These are phyloP conservation scores for Notothenia coriiceps DNA, from an alignment of 2,113 vertebrate species.

Conservation along the genomic window DNA sequence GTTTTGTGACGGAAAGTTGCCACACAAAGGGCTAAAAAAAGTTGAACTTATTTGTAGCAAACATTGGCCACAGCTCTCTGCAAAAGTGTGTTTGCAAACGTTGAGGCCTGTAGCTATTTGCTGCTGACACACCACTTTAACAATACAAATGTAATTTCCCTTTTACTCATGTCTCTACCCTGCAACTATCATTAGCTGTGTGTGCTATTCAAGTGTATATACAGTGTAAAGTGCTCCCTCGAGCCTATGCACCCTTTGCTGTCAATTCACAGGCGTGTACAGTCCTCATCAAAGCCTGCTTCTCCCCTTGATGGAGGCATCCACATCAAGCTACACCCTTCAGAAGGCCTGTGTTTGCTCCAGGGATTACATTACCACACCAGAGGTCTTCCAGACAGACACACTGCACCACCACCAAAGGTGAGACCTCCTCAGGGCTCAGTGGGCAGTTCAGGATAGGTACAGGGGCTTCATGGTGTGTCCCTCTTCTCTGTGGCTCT, in stretches of 20 bases:
- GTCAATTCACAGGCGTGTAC: constrained; percentile 38
- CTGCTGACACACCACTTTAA: not conserved
- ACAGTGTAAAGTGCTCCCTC: constrained; percentile 3
- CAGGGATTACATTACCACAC: constrained; percentile 75
- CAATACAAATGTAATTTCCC: not conserved
- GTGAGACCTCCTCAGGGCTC: constrained; percentile 45
- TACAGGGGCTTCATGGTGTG: constrained; percentile 56
- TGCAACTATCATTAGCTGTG: constrained; percentile 18
- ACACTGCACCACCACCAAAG: constrained; percentile 58
- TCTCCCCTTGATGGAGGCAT: constrained; percentile 18
- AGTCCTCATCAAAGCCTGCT: constrained; percentile 51
- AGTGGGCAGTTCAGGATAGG: constrained; percentile 22
- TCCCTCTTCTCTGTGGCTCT: constrained; percentile 55
- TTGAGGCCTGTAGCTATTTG: constrained; percentile 27
- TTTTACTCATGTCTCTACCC: constrained; percentile 1
- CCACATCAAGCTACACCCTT: constrained; percentile 28
- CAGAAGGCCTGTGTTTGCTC: constrained; percentile 68
- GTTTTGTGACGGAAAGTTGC: not conserved
- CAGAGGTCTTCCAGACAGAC: constrained; percentile 47
- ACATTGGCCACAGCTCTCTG: not conserved
- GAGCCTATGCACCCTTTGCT: constrained; percentile 21
- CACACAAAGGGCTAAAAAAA: not conserved
- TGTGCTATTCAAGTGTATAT: constrained; percentile 1
- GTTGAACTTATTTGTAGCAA: not conserved
- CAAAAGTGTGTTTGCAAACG: constrained; percentile 3